These are phyloP conservation scores for Egretta garzetta DNA, from an alignment of 2,113 vertebrate genomes.

Conservation along the genomic window DNA sequence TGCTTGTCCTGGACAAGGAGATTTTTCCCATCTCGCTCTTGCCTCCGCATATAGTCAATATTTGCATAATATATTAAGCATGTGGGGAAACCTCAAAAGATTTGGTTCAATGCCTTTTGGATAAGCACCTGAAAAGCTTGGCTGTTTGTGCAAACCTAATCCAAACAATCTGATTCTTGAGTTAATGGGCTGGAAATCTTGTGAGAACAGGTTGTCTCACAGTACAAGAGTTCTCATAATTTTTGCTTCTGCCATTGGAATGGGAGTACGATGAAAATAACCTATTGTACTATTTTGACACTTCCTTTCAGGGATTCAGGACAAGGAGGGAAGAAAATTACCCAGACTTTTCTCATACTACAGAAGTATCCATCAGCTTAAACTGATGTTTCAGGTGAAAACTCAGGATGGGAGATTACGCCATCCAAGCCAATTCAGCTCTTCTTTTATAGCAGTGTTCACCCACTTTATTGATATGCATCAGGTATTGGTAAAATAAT, in stretches of 20 bases:
- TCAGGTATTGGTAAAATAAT: slow-evolving; percentile 38
- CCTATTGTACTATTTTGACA: not conserved
- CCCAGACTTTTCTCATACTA: not conserved
- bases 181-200: slow-evolving; percentile 62
- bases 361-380: not conserved
- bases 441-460: not conserved
- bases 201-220: slow-evolving; percentile 36
- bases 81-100: slow-evolving; percentile 33
- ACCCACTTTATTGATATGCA: slow-evolving; percentile 17
- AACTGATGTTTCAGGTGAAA: slow-evolving; percentile 7
- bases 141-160: slow-evolving; percentile 50
- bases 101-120: slow-evolving; percentile 48
- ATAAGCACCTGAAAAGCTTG: slow-evolving; percentile 47
- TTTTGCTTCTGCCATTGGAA: slow-evolving; percentile 12
- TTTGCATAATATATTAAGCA: slow-evolving; percentile 39
- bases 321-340: not conserved
- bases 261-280: not conserved
- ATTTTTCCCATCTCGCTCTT: not conserved
- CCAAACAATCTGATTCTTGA: slow-evolving; percentile 58
- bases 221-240: not conserved
- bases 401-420: not conserved
- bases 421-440: not conserved
- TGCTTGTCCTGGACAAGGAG: not conserved
- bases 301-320: not conserved
- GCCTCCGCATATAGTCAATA: not conserved